A percentile compares a stretch with the other conserved stretches of the same genome.
phyloP scores from a whole-genome alignment of 2,888 invertebrate species.

The Leptopterna dolabrata region DNA sequence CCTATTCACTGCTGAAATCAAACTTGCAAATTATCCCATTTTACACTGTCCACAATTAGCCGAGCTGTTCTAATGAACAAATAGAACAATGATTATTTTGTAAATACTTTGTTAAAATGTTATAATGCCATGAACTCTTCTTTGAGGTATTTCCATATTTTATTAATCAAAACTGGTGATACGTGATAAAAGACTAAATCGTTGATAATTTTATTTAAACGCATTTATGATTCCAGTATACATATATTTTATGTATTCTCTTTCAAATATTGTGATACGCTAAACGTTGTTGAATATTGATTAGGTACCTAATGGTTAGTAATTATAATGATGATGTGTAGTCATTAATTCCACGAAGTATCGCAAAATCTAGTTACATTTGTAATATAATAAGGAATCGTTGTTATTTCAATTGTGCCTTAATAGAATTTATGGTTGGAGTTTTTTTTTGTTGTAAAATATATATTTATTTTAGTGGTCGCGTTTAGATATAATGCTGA shows the following conservation, averaged over 20 bases:
- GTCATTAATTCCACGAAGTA: neutral
- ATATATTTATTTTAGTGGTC: neutral
- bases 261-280: neutral
- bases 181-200: conserved; percentile 6
- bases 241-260: neutral
- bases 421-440: neutral
- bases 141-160: neutral
- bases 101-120: neutral
- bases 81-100: neutral
- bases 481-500: neutral
- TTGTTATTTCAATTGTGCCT: conserved; percentile 7
- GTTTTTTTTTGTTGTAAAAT: neutral
- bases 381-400: neutral
- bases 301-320: neutral
- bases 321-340: neutral
- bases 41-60: too few relatives aligned
- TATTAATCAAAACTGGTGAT: conserved; percentile 12
- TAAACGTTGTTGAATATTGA: conserved; percentile 10
- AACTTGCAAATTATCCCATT: too few relatives aligned
- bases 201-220: neutral
- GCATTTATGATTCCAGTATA: neutral
- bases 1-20: too few relatives aligned
- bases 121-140: neutral
- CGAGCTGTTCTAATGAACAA: too few relatives aligned
- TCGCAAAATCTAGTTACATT: neutral